phyloP scores from a whole-genome alignment of 2,797 vertebrate genomes.

The Clamator glandarius region DNA sequence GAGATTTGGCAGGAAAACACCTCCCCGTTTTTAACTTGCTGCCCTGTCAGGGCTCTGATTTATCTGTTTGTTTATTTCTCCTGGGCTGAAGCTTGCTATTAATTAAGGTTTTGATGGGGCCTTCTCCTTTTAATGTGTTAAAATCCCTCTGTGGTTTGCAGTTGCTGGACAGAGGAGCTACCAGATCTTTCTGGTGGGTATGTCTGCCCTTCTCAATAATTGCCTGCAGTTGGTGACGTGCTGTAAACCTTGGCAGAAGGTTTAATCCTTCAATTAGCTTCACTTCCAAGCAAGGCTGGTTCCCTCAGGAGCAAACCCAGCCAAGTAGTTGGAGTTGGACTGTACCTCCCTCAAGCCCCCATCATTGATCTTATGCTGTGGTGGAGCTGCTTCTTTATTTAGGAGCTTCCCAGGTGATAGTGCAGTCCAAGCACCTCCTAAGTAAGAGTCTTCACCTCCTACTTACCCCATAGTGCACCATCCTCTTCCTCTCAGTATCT shows the following conservation, averaged over 20 bases:
- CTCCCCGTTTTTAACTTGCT: not conserved
- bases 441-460: not conserved
- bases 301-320: not conserved
- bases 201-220: not conserved
- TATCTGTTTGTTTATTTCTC: conserved; percentile 63
- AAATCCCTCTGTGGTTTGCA: conserved; percentile 3
- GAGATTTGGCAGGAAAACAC: conserved; percentile 31
- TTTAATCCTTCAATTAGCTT: not conserved
- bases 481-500: no score
- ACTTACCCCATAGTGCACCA: accelerated
- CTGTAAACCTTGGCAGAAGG: not conserved
- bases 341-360: not conserved
- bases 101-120: conserved; percentile 59
- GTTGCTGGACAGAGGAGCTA: not conserved
- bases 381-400: not conserved
- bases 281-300: conserved; percentile 29
- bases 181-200: not conserved
- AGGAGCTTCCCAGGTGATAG: not conserved
- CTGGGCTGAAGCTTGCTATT: not conserved
- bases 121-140: not conserved
- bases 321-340: not conserved
- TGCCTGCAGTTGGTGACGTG: not conserved
- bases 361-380: not conserved
- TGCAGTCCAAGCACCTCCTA: not conserved
- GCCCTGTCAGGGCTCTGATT: conserved; percentile 34